Percentiles rank a stretch among this genome's conserved stretches.
Conservation (phyloP, 2,113 vertebrate genomes). For the Oxyruncus cristatus region DNA sequence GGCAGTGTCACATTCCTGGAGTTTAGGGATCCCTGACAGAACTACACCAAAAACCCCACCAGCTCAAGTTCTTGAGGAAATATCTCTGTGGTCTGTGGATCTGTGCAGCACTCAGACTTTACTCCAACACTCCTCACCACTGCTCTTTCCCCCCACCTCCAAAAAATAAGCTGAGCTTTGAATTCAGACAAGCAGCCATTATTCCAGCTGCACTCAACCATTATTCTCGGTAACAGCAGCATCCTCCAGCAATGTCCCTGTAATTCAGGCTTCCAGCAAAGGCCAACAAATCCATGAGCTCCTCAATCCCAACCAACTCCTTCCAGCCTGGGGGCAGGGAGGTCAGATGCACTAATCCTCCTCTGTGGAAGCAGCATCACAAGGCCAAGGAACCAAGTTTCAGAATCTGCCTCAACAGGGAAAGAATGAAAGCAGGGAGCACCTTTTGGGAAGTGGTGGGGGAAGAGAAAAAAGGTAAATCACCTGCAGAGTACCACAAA, state of each 20-base stretch:
- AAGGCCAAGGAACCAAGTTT: background rate
- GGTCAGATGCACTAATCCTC: background rate
- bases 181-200: background rate
- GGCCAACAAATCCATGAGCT: background rate
- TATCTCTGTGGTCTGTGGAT: background rate
- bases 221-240: background rate
- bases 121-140: background rate
- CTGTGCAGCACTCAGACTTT: background rate
- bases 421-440: background rate
- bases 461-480: background rate
- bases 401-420: background rate
- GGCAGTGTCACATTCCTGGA: background rate
- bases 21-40: background rate
- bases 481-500: background rate
- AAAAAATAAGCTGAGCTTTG: background rate
- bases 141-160: background rate
- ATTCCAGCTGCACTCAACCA: background rate
- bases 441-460: background rate
- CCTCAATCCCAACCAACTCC: background rate
- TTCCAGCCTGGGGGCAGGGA: background rate
- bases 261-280: background rate
- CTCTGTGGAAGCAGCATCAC: background rate
- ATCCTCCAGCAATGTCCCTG: background rate
- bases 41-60: fast-evolving
- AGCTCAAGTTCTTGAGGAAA: background rate